Evolutionary conservation across 2,797 vertebrate species (phyloP).

Genomic region (Sebastes cheni): DNA sequence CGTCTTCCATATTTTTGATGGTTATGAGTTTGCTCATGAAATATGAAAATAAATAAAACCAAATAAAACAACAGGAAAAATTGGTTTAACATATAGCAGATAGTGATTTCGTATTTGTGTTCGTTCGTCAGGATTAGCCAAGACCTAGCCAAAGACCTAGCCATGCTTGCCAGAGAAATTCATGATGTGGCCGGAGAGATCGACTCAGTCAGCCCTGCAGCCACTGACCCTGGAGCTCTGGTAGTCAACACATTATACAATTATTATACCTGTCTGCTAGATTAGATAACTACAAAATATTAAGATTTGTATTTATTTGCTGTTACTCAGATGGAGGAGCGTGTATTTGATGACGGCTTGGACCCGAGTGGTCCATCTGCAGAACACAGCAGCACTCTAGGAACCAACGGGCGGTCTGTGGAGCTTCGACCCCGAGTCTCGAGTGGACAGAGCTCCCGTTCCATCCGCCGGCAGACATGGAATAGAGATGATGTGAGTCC

Average conservation of each 20-base stretch:
- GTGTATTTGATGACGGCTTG: conserved; percentile 89
- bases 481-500: conserved; percentile 92
- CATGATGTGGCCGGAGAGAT: conserved; percentile 98
- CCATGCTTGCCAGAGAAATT: conserved; percentile 97
- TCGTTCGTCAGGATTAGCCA: conserved; percentile 90
- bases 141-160: conserved; percentile 90
- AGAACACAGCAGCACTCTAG: conserved; percentile 80
- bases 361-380: conserved; percentile 85
- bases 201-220: conserved; percentile 95
- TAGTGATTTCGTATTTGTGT: conserved; percentile 6
- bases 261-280: background rate
- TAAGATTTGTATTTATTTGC: background rate
- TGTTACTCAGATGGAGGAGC: conserved; percentile 79
- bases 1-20: background rate
- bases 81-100: background rate
- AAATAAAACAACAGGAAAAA: background rate
- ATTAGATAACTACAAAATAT: background rate
- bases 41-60: background rate
- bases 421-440: conserved; percentile 83
- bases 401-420: conserved; percentile 81
- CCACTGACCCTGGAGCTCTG: conserved; percentile 88
- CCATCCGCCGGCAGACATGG: conserved; percentile 94
- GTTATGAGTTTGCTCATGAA: background rate
- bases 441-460: conserved; percentile 84
- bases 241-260: conserved; percentile 32